Percentiles rank a stretch among this genome's conserved stretches.
phyloP scores from a whole-genome alignment of 2,888 invertebrate genomes.

The Coleophora deauratella region DNA sequence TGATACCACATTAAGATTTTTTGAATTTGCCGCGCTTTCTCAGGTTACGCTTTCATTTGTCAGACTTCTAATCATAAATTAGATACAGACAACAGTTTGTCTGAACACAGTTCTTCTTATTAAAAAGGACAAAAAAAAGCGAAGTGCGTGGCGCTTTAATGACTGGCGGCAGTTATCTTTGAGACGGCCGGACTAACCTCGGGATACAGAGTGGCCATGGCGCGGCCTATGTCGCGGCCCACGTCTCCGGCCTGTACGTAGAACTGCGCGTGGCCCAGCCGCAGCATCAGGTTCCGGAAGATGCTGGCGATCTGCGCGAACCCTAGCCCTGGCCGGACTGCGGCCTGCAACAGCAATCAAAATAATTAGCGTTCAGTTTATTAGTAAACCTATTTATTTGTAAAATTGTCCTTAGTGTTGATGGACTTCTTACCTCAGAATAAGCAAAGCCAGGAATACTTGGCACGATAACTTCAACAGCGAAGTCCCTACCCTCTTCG shows the following conservation, averaged over 20 bases:
- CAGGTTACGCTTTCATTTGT: too few relatives aligned
- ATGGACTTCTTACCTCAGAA: slow-evolving; percentile 25
- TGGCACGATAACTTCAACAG: slow-evolving; percentile 61
- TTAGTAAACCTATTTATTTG: not conserved
- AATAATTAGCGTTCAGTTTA: not conserved
- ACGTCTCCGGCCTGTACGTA: slow-evolving; percentile 62
- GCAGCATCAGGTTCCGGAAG: slow-evolving; percentile 76
- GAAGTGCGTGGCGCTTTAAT: too few relatives aligned
- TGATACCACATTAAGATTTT: too few relatives aligned
- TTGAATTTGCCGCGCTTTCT: too few relatives aligned
- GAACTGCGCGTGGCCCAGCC: slow-evolving; percentile 73
- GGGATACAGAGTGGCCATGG: slow-evolving; percentile 48
- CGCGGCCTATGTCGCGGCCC: slow-evolving; percentile 45
- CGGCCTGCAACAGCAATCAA: slow-evolving; percentile 46
- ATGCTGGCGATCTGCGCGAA: slow-evolving; percentile 60
- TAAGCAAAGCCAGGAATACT: slow-evolving; percentile 56
- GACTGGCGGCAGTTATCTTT: too few relatives aligned
- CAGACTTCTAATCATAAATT: too few relatives aligned
- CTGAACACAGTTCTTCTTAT: too few relatives aligned
- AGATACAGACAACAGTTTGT: too few relatives aligned
- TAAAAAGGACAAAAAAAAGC: too few relatives aligned
- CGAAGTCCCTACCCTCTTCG: slow-evolving; percentile 52
- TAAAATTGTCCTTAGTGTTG: slow-evolving; percentile 62
- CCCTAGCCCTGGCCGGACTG: slow-evolving; percentile 72
- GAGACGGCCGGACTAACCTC: slow-evolving; percentile 6